Evolutionary conservation across 2,888 invertebrate genomes (phyloP), one percentile per base, ranked within the genome.

Genomic region (Spodoptera exigua): DNA sequence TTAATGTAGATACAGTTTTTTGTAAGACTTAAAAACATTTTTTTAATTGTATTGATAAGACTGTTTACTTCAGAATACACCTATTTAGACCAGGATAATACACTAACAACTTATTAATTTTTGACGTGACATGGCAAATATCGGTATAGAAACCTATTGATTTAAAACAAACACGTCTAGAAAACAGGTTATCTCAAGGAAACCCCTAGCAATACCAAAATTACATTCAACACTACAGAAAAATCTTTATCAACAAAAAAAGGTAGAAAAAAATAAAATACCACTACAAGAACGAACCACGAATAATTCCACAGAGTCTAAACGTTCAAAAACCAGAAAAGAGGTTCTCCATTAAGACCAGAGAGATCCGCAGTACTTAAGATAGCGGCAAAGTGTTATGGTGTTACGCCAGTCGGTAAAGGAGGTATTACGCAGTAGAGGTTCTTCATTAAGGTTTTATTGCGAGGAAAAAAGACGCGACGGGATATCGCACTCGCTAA

Each of bases 331-430:
- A 68, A 64, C 72, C 39, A 57, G 27, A 64, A 27, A 63, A 77
- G 76, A 73, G 70, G 51, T 59, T 75, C 78, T 77, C 78, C 76
- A 77, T 77, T 77, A 76, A 61, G 53, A 59, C 62, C 17, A 34
- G 17, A 56, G 54, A 54, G 70, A 54, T 43, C 32, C 60, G 48
- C 44, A n/a, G 60, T 71, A 74, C 78, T 71, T 39, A 76, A 76
- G 78, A 76, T 78, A 58, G 43, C 61, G 18, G 12, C 55, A 37
- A 69, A 78, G 78, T 78, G 66, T 64, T 69, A 63, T 66, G 47
- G 74, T 63, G 62, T 37, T 55, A 21, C 68, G 17, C 47, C 52
- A 53, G 58, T 41, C 40, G 57, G 65, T 48, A 56, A 70, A 55
- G 41, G 66, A 67, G 65, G 47, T 70, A 66, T 72, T 65, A 65